These are phyloP conservation scores for Bombylius discolor DNA, from an alignment of 2,888 invertebrate species.

Conservation along the genomic window DNA sequence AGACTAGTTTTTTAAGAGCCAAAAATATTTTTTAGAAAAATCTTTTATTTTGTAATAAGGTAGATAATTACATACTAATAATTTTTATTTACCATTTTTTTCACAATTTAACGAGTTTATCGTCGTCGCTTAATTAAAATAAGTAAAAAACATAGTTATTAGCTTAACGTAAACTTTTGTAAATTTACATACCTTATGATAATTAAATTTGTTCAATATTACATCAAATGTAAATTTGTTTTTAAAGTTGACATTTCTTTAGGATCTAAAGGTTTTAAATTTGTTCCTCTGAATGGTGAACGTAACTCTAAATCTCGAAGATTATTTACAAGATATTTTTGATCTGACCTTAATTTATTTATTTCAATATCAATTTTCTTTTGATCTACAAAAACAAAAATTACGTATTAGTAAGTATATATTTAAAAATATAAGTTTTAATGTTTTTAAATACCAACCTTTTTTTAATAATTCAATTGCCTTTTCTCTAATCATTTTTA, in stretches of 20 bases:
- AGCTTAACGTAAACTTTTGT: too few species aligned
- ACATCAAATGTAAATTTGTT: constrained; percentile 23
- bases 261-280: constrained; percentile 27
- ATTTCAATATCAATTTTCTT: constrained; percentile 29
- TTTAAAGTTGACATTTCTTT: constrained; percentile 29
- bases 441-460: constrained; percentile 18
- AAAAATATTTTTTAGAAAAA: too few species aligned
- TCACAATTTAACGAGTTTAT: too few species aligned
- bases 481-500: constrained; percentile 25
- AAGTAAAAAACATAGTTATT: too few species aligned
- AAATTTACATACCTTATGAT: too few species aligned
- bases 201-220: not conserved
- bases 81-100: too few species aligned
- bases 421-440: not conserved
- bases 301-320: constrained; percentile 32
- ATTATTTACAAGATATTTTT: constrained; percentile 31
- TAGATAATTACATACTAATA: too few species aligned
- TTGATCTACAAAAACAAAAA: constrained; percentile 24
- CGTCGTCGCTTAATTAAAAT: too few species aligned
- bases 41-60: too few species aligned
- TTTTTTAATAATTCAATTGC: constrained; percentile 29
- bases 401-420: not conserved
- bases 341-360: constrained; percentile 30
- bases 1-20: too few species aligned
- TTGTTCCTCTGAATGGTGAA: constrained; percentile 29